Evolutionary conservation across 2,113 vertebrate genomes (phyloP), one percentile per base, ranked within the genome.

Genomic region (Zeus faber): DNA sequence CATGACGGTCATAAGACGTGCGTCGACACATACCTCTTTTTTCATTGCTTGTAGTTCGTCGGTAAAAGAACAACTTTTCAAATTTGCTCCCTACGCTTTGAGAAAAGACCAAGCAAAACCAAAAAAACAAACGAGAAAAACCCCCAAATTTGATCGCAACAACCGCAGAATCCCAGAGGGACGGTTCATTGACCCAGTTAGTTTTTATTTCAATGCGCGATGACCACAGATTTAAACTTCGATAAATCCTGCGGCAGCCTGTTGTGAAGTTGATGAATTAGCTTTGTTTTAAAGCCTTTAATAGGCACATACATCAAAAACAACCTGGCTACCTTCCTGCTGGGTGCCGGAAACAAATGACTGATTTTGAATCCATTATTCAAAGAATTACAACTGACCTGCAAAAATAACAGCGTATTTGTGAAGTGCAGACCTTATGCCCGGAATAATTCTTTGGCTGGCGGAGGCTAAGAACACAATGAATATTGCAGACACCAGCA

Each of bases 401-500:
- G 67, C 65, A 79, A 78, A 51, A 77, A 60, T 52, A 79, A 76
- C 56, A 66, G 48, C 60, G 49, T 62, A 72, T 83, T 79, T 70
- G 73, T 76, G 77, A 72, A 53, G 57, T 55, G 49, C 25, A 67
- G 55, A 82, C 75, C 71, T 74, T 58, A 58, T 61, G 77, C 48
- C 49, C 49, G 51, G 74, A 74, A 61, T 75, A 58, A 65, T 65
- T 65, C 54, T 49, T 40, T 40, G 60, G 52, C 53, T 52, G 58
- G 59, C 23, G 47, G 63, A 76, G 68, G 57, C 62, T 52, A 67
- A 64, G 69, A 66, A 54, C 58, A 71, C 48, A 50, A 75, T 86
- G 62, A 76, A 83, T 83, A 83, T 77, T 76, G 63, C 44, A 84
- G 59, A 68, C 20, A 53, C 39, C 9, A 53, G 54, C 70, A 72